A percentile compares a stretch with the other conserved stretches of the same genome.
phyloP scores from a whole-genome alignment of 2,113 vertebrate species.

The Xiphorhynchus elegans region DNA sequence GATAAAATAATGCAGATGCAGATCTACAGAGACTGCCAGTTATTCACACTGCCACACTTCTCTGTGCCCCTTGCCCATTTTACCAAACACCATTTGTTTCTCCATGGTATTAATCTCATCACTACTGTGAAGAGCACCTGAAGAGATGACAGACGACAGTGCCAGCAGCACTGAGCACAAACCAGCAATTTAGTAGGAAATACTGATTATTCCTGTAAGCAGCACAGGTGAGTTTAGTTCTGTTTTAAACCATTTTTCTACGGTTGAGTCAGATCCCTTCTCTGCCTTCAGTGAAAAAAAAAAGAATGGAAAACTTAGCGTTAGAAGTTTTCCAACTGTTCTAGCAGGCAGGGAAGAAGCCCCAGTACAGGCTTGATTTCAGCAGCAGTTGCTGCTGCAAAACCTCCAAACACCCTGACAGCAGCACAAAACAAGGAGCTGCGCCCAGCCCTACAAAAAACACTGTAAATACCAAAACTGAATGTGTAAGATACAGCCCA shows the following conservation, averaged over 20 bases:
- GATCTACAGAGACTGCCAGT: not conserved
- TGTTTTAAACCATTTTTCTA: not conserved
- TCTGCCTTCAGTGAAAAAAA: not conserved
- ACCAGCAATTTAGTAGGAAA: not conserved
- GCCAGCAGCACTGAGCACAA: not conserved
- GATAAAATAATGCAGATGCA: not conserved
- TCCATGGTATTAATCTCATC: not conserved
- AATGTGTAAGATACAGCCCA: not conserved
- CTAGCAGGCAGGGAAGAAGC: not conserved
- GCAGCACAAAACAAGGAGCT: not conserved
- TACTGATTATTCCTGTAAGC: not conserved
- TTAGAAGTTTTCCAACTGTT: not conserved
- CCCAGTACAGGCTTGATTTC: not conserved
- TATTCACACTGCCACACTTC: not conserved
- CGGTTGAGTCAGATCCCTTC: not conserved
- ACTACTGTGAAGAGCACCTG: not conserved
- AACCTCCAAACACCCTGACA: not conserved
- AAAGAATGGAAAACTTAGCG: not conserved
- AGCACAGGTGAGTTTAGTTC: not conserved
- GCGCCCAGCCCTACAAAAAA: not conserved
- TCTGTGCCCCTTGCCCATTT: not conserved
- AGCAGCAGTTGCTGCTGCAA: not conserved
- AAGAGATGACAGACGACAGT: not conserved
- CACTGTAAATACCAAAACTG: not conserved
- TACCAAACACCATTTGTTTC: not conserved